These are phyloP conservation scores for Drosophila meridionalis DNA, from an alignment of 2,888 invertebrate genomes.

Conservation along the genomic window DNA sequence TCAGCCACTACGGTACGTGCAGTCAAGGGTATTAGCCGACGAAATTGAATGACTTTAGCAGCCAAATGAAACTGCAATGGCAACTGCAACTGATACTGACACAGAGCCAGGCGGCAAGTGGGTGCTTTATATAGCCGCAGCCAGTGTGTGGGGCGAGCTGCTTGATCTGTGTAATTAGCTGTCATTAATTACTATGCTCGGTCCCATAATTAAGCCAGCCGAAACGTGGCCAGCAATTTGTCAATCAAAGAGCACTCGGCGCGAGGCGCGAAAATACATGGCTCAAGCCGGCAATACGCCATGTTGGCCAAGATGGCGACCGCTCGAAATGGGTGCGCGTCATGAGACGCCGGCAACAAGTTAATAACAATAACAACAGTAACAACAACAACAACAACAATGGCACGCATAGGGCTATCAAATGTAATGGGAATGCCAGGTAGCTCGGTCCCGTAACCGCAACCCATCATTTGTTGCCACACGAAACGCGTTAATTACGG, in stretches of 20 bases:
- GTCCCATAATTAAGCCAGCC: conserved; percentile 54
- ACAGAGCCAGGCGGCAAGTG: background rate
- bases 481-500: conserved; percentile 78
- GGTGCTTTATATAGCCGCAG: conserved; percentile 43
- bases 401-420: conserved; percentile 69
- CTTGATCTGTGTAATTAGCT: conserved; percentile 54
- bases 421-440: conserved; percentile 59
- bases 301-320: conserved; percentile 38
- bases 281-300: conserved; percentile 50
- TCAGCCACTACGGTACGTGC: conserved; percentile 40
- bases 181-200: conserved; percentile 40
- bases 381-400: conserved; percentile 50
- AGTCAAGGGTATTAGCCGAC: conserved; percentile 48
- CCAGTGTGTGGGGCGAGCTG: conserved; percentile 1
- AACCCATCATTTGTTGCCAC: conserved; percentile 73
- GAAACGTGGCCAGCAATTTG: conserved; percentile 64
- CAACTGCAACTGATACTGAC: conserved; percentile 2
- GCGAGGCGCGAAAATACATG: conserved; percentile 64
- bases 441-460: conserved; percentile 14
- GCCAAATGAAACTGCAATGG: conserved; percentile 35
- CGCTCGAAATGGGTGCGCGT: conserved; percentile 43
- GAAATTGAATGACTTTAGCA: conserved; percentile 70
- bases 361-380: conserved; percentile 61
- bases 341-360: conserved; percentile 68
- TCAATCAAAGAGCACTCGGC: conserved; percentile 71